Percentiles rank a stretch among this genome's conserved stretches.
phyloP scores from a whole-genome alignment of 2,888 invertebrate species.

The Drosophila ezoana region DNA sequence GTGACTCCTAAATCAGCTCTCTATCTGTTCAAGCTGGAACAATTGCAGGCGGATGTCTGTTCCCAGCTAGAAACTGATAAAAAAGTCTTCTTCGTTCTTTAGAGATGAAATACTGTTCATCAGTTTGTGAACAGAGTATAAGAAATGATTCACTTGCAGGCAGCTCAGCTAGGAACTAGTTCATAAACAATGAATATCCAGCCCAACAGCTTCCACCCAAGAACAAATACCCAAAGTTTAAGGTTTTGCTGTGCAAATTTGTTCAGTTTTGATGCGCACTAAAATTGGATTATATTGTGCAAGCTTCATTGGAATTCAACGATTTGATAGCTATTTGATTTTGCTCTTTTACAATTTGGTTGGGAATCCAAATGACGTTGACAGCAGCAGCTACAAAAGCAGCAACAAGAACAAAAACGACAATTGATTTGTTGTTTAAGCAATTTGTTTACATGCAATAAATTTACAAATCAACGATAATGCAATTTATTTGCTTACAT shows the following conservation, averaged over 20 bases:
- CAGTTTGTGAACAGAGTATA: neutral
- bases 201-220: neutral
- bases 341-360: conserved; percentile 26
- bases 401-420: conserved; percentile 21
- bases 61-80: no score
- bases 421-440: conserved; percentile 71
- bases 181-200: neutral
- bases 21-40: no score
- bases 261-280: conserved; percentile 29
- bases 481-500: conserved; percentile 68
- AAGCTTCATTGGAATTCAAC: conserved; percentile 39
- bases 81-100: no score
- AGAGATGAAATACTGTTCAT: no score
- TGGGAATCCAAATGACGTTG: conserved; percentile 16
- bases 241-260: conserved; percentile 1
- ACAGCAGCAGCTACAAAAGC: conserved; percentile 4
- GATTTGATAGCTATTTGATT: conserved; percentile 71
- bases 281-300: conserved; percentile 54
- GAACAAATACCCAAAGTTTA: neutral
- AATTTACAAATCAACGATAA: conserved; percentile 77
- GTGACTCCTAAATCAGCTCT: no score
- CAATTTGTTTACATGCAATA: conserved; percentile 79
- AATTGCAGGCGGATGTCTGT: no score
- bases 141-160: neutral
- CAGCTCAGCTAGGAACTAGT: conserved; percentile 1